Percentiles rank a stretch among this genome's conserved stretches.
These are phyloP conservation scores for Hedychridium roseum DNA, from an alignment of 2,888 invertebrate species.

Conservation along the genomic window DNA sequence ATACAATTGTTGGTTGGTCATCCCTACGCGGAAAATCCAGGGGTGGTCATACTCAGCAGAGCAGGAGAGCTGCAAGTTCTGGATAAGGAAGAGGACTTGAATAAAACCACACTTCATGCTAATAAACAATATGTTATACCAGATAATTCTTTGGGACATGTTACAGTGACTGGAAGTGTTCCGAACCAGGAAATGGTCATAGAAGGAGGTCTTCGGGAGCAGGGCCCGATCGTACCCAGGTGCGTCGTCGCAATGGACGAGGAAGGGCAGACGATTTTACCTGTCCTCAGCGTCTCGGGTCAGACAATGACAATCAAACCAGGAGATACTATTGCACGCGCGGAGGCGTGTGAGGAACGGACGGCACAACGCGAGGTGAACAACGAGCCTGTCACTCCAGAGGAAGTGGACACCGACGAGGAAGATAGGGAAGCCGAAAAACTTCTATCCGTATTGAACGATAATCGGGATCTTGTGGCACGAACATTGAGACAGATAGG, in stretches of 20 bases:
- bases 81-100: slow-evolving; percentile 3
- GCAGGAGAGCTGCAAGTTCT: slow-evolving; percentile 20
- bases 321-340: too few species aligned
- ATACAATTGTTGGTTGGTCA: slow-evolving; percentile 36
- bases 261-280: too few species aligned
- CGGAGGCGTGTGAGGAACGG: slow-evolving; percentile 24
- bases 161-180: slow-evolving; percentile 20
- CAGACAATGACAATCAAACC: too few species aligned
- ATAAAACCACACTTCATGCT: slow-evolving; percentile 8
- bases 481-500: too few species aligned
- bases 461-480: too few species aligned
- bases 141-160: slow-evolving; percentile 21
- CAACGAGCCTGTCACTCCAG: slow-evolving; percentile 19
- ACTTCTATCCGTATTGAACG: slow-evolving; percentile 19
- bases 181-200: too few species aligned
- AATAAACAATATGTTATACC: slow-evolving; percentile 16
- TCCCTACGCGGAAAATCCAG: slow-evolving; percentile 33
- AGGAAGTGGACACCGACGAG: slow-evolving; percentile 22
- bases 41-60: slow-evolving; percentile 27
- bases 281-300: too few species aligned
- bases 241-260: too few species aligned
- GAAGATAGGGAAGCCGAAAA: slow-evolving; percentile 18
- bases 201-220: too few species aligned
- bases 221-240: too few species aligned
- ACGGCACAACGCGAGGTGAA: slow-evolving; percentile 21